Base-by-base conservation (phyloP, 2,113 vertebrate species). In the Elephantulus edwardii region DNA sequence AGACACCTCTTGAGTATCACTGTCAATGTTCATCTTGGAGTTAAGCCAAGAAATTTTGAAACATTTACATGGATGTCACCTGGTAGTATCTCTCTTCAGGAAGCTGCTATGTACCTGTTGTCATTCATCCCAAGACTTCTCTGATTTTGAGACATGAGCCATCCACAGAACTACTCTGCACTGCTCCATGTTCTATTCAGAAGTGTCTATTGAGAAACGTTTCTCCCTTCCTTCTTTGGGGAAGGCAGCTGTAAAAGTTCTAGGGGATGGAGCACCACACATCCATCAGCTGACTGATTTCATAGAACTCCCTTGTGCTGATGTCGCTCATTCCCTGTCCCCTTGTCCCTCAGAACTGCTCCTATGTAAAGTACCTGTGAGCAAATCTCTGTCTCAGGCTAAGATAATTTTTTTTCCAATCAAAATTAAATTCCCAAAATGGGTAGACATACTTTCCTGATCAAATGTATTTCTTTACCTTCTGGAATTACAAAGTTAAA, bases 391-490 rank as follows among this genome's bases (percentile, higher is more conserved):
- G 35, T 90, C 26, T 83, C 19, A 56, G 44, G 78, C 60, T 64
- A 88, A 82, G 56, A 90, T 11, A 78, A 5, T 82, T 84, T 72
- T 35, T 58, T 81, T 68, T 35, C 44, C 38, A 74, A 83, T 83
- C 62, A 56, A 91, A 91, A 92, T 78, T 66, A 72, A 70, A 64
- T 83, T 35, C 60, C 12, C 64, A 86, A 75, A 58, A 5, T 20
- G 2, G 68, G 28, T 16, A 60, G 68, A 48, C 38, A 60, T 14
- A 17, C 89, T 85, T 83, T 89, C 42, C 83, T 33, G 28, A 56
- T 54, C 28, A 89, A 46, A 60, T 74, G 70, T 54, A 52, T 28
- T 78, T 68, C 60, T 26, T 46, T 83, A 56, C 24, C 40, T 87
- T 38, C 48, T 88, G 26, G 16, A 83, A 71, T 86, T 68, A 82